Conservation (phyloP, 2,888 invertebrate species). For the Leptinotarsa haldemani region DNA sequence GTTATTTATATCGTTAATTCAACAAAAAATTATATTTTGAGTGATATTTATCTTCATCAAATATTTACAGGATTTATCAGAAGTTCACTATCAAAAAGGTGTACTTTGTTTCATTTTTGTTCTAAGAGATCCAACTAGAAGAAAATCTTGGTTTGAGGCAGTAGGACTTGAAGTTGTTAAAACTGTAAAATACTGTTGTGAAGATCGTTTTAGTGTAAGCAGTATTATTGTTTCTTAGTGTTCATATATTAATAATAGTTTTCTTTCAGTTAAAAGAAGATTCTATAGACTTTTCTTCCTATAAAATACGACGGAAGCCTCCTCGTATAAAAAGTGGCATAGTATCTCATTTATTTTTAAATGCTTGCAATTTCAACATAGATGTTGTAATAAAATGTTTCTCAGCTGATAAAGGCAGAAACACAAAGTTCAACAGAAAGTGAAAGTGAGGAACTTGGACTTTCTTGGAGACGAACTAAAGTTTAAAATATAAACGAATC, state of each 20-base stretch:
- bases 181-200: slow-evolving; percentile 14
- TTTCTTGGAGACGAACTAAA: slow-evolving; percentile 2
- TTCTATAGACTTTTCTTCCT: slow-evolving; percentile 2
- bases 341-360: slow-evolving; percentile 10
- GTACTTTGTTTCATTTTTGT: background rate
- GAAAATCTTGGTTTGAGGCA: slow-evolving; percentile 15
- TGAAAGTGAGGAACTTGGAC: background rate
- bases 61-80: slow-evolving; percentile 8
- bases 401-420: no score
- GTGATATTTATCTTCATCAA: slow-evolving; percentile 15
- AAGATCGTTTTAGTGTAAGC: slow-evolving; percentile 13
- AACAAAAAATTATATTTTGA: slow-evolving; percentile 6
- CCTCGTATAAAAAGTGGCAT: slow-evolving; percentile 14
- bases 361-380: slow-evolving; percentile 4
- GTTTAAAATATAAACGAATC: background rate
- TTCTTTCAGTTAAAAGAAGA: slow-evolving; percentile 13
- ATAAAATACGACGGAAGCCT: slow-evolving; percentile 5
- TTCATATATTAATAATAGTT: slow-evolving; percentile 12
- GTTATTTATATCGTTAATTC: slow-evolving; percentile 6
- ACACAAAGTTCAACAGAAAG: no score
- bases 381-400: no score
- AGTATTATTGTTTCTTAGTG: slow-evolving; percentile 4
- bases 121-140: slow-evolving; percentile 11
- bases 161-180: slow-evolving; percentile 16
- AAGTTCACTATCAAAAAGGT: background rate